These are phyloP conservation scores for Felis catus DNA, from an alignment of 2,113 vertebrate species.

Conservation along the genomic window DNA sequence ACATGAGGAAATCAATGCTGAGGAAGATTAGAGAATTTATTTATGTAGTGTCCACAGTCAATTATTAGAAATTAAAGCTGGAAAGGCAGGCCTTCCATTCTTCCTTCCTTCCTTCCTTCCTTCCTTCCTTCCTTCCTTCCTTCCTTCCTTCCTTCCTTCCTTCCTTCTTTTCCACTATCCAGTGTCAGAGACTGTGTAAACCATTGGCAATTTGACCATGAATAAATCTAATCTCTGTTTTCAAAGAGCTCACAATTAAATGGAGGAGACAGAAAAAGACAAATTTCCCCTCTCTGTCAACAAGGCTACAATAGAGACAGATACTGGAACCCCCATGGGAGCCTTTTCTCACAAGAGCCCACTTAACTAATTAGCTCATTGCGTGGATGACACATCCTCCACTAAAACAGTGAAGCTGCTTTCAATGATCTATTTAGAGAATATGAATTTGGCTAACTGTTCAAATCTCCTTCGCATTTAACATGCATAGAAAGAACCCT, in stretches of 20 bases:
- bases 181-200: not conserved
- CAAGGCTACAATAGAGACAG: not conserved
- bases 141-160: fast-evolving
- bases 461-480: not conserved
- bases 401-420: not conserved
- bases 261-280: not conserved
- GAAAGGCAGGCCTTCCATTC: not conserved
- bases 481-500: not conserved
- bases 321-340: not conserved
- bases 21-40: not conserved
- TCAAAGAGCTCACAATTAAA: not conserved
- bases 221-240: not conserved
- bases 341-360: not conserved
- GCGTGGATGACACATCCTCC: not conserved
- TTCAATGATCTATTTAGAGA: not conserved
- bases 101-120: no score
- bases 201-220: not conserved
- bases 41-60: not conserved
- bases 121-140: fast-evolving
- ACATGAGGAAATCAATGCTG: not conserved
- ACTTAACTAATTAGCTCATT: not conserved
- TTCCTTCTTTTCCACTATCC: not conserved
- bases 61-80: not conserved
- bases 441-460: not conserved
- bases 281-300: not conserved